These are phyloP conservation scores for Balearica regulorum DNA, from an alignment of 2,797 vertebrate species.

Conservation along the genomic window DNA sequence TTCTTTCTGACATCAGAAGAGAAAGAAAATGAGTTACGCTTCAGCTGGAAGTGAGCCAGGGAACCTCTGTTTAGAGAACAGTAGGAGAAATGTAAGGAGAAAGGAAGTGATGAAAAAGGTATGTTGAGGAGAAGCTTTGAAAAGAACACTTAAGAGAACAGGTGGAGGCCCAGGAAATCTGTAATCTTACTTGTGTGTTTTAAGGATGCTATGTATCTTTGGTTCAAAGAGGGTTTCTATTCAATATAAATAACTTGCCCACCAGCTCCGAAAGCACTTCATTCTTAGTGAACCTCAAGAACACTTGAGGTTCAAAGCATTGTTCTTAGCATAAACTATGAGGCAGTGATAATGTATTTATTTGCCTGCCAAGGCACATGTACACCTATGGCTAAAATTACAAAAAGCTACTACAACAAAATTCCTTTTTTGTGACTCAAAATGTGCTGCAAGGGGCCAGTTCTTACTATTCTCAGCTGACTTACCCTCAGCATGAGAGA, in stretches of 20 bases:
- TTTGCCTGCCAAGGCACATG: background rate
- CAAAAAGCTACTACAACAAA: background rate
- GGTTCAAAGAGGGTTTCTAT: conserved; percentile 26
- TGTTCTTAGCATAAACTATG: background rate
- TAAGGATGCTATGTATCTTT: background rate
- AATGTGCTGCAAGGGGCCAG: background rate
- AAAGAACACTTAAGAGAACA: background rate
- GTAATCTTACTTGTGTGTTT: background rate
- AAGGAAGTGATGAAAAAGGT: background rate
- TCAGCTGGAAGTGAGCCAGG: conserved; percentile 14
- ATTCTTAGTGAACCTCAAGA: background rate
- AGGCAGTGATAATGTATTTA: background rate
- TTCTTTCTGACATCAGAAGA: conserved; percentile 2
- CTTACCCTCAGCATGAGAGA: background rate
- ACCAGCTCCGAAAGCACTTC: background rate
- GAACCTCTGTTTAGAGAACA: background rate
- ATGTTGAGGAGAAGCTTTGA: background rate
- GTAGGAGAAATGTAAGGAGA: background rate
- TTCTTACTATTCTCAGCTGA: background rate
- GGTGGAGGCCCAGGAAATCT: background rate
- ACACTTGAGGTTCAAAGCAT: conserved; percentile 54
- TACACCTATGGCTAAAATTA: background rate
- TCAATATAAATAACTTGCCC: background rate
- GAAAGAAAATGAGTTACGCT: background rate
- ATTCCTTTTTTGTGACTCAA: background rate